A percentile compares a stretch with the other conserved stretches of the same genome.
These are phyloP conservation scores for Lepidostoma basale DNA, from an alignment of 1,140 invertebrate species.

Conservation along the genomic window DNA sequence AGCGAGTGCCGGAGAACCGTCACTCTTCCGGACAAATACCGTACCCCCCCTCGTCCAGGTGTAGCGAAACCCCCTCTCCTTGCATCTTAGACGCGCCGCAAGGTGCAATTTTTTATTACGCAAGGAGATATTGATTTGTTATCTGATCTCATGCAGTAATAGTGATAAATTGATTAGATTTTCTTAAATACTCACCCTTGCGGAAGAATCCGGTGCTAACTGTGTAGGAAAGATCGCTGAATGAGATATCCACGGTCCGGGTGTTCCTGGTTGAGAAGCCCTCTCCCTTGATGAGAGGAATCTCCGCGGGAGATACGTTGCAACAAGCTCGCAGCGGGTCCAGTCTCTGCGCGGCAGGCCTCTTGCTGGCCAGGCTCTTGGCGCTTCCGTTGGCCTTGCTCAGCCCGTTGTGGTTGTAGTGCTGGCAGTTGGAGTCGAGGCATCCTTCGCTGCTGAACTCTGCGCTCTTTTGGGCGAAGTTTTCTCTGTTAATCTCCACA, in stretches of 20 bases:
- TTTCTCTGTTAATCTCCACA: not conserved
- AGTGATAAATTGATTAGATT: no score
- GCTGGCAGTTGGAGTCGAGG: not conserved
- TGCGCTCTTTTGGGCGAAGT: not conserved
- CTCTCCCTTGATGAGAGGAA: not conserved
- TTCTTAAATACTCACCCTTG: slow-evolving; percentile 31
- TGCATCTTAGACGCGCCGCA: no score
- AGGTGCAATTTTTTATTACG: no score
- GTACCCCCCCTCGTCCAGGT: no score
- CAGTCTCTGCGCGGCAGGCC: slow-evolving; percentile 27
- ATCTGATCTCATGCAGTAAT: no score
- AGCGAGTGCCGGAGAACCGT: no score
- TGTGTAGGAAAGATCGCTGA: slow-evolving; percentile 32
- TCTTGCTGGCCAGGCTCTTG: slow-evolving; percentile 12
- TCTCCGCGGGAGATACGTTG: not conserved
- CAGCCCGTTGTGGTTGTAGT: not conserved
- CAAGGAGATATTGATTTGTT: no score
- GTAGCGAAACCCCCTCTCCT: no score
- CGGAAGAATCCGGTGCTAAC: slow-evolving; percentile 32
- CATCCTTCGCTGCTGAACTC: slow-evolving; percentile 14
- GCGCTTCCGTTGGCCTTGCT: not conserved
- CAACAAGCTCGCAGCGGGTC: slow-evolving; percentile 7
- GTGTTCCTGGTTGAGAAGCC: slow-evolving; percentile 1
- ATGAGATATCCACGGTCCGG: slow-evolving; percentile 26
- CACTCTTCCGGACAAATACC: no score